These are phyloP conservation scores for Pseudomyrmex pallidus DNA, from an alignment of 1,140 invertebrate species.

Conservation along the genomic window DNA sequence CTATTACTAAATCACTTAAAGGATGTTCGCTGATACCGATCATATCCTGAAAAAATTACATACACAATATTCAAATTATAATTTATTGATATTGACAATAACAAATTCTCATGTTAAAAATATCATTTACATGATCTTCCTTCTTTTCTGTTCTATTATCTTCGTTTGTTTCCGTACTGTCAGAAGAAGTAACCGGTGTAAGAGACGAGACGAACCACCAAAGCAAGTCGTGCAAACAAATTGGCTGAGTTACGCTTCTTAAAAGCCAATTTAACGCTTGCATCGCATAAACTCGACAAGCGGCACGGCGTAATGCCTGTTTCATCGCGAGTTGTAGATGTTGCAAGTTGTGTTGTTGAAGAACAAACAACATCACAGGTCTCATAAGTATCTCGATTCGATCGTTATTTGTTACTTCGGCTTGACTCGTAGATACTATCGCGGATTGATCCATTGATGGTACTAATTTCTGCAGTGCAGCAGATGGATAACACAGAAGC, in stretches of 20 bases:
- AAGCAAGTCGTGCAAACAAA: slow-evolving; percentile 95
- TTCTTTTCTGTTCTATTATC: slow-evolving; percentile 85
- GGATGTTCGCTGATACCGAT: slow-evolving; percentile 92
- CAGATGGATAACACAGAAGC: slow-evolving; percentile 93
- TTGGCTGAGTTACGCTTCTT: slow-evolving; percentile 95
- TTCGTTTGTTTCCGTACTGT: slow-evolving; percentile 81
- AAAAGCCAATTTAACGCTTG: slow-evolving; percentile 98
- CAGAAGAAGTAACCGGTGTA: slow-evolving; percentile 83
- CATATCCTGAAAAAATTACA: slow-evolving; percentile 81
- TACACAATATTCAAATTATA: not conserved
- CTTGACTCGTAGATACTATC: slow-evolving; percentile 82
- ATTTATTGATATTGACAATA: not conserved
- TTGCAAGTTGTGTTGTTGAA: slow-evolving; percentile 94
- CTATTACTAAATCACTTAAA: slow-evolving; percentile 91
- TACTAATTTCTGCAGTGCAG: slow-evolving; percentile 90
- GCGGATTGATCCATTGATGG: slow-evolving; percentile 87
- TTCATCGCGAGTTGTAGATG: slow-evolving; percentile 93
- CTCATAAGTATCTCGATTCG: slow-evolving; percentile 86
- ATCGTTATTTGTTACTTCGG: slow-evolving; percentile 80
- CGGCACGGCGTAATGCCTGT: slow-evolving; percentile 92
- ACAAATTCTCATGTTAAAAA: slow-evolving; percentile 6
- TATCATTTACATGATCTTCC: slow-evolving; percentile 85
- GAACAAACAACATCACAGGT: slow-evolving; percentile 93
- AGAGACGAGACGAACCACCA: slow-evolving; percentile 97
- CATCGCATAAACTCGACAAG: slow-evolving; percentile 94